Conservation (phyloP, 2,888 invertebrate species). For the Trachelus tabidus region DNA sequence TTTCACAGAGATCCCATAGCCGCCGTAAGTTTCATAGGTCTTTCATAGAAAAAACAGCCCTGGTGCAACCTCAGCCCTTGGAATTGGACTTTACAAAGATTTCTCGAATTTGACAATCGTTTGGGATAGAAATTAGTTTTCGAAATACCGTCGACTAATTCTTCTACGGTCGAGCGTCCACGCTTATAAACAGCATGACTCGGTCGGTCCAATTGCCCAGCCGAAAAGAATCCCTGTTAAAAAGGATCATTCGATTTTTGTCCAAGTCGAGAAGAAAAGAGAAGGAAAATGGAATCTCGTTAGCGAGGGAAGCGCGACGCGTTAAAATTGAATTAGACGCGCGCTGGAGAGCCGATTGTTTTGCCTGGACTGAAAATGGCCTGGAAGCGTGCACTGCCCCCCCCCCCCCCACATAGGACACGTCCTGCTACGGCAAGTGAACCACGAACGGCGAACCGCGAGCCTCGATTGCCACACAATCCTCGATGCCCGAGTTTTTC, state of each 20-base stretch:
- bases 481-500: constrained; percentile 34
- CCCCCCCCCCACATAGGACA: not conserved
- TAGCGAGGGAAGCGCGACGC: not conserved
- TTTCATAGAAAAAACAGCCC: not conserved
- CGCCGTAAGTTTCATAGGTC: not conserved
- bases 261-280: not conserved
- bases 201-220: not conserved
- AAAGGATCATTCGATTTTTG: not conserved
- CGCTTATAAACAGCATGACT: not conserved
- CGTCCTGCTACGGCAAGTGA: constrained; percentile 34
- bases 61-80: not conserved
- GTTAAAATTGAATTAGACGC: not conserved
- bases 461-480: constrained; percentile 29
- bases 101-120: not conserved
- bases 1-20: not conserved
- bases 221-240: not conserved
- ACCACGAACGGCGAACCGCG: constrained; percentile 23
- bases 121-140: not conserved
- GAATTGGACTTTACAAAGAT: not conserved
- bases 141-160: not conserved
- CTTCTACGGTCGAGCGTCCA: not conserved
- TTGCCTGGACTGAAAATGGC: not conserved
- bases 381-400: not conserved
- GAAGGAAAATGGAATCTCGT: not conserved
- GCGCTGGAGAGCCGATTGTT: not conserved